These are phyloP conservation scores for Dicerorhinus sumatrensis DNA, from an alignment of 2,113 vertebrate species.

Conservation along the genomic window DNA sequence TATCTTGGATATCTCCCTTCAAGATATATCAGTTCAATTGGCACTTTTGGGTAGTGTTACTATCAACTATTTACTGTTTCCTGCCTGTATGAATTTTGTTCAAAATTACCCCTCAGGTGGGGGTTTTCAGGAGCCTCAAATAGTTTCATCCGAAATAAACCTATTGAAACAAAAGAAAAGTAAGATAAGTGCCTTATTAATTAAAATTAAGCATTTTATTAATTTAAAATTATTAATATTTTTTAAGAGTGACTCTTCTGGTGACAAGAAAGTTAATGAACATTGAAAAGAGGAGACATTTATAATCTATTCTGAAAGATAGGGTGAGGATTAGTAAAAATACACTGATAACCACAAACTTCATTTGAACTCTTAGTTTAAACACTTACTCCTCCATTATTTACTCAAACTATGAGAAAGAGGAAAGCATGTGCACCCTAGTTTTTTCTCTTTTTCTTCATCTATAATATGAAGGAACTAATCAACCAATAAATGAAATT, in stretches of 20 bases:
- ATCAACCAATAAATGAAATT: neutral
- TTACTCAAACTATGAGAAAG: neutral
- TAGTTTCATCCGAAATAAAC: neutral
- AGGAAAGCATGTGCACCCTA: neutral
- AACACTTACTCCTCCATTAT: neutral
- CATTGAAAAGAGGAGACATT: neutral
- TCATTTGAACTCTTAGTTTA: neutral
- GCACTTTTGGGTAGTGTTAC: neutral
- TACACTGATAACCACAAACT: neutral
- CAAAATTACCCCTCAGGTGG: neutral
- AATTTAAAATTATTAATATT: neutral
- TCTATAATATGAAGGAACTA: neutral
- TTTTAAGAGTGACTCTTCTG: neutral
- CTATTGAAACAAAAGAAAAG: neutral
- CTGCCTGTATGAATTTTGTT: conserved; percentile 5
- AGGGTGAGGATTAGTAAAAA: neutral
- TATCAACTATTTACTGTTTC: neutral
- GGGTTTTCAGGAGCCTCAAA: neutral
- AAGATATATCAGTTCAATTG: neutral
- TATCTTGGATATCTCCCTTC: neutral
- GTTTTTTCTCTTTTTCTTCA: neutral
- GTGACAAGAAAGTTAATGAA: neutral
- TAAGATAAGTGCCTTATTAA: neutral
- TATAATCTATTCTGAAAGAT: neutral
- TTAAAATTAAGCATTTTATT: neutral